phyloP scores from a whole-genome alignment of 2,888 invertebrate species.

The Ichneumoninae sp. region DNA sequence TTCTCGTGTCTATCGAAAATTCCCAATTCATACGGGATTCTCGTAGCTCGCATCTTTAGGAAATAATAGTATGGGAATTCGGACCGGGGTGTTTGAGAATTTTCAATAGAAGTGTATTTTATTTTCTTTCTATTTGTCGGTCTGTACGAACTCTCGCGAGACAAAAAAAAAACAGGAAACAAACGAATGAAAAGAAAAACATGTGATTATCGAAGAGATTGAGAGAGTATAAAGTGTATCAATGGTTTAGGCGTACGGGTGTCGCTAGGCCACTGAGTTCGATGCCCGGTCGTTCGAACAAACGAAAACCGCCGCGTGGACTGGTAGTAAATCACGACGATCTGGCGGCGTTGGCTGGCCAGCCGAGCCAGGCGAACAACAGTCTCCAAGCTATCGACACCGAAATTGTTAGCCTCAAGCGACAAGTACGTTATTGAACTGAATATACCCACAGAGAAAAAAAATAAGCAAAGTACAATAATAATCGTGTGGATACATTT shows the following conservation, averaged over 20 bases:
- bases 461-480: constrained; percentile 21
- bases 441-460: constrained; percentile 50
- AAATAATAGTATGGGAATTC: constrained; percentile 24
- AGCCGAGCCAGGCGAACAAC: constrained; percentile 88
- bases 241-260: constrained; percentile 85
- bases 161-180: background rate
- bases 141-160: constrained; percentile 56
- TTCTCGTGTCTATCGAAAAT: constrained; percentile 9
- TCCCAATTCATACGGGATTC: constrained; percentile 17
- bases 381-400: constrained; percentile 96
- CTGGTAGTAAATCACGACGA: constrained; percentile 99
- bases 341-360: constrained; percentile 95
- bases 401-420: constrained; percentile 96
- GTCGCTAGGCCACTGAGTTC: constrained; percentile 85
- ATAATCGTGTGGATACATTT: constrained; percentile 83
- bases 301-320: constrained; percentile 96
- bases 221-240: constrained; percentile 45
- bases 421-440: constrained; percentile 92
- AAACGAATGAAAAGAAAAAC: constrained; percentile 1
- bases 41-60: background rate
- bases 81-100: constrained; percentile 1
- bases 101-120: background rate
- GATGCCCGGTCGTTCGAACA: constrained; percentile 85
- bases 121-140: background rate
- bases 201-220: constrained; percentile 18